Conservation (phyloP, 2,888 invertebrate species). For the Minunthozetes semirufus region DNA sequence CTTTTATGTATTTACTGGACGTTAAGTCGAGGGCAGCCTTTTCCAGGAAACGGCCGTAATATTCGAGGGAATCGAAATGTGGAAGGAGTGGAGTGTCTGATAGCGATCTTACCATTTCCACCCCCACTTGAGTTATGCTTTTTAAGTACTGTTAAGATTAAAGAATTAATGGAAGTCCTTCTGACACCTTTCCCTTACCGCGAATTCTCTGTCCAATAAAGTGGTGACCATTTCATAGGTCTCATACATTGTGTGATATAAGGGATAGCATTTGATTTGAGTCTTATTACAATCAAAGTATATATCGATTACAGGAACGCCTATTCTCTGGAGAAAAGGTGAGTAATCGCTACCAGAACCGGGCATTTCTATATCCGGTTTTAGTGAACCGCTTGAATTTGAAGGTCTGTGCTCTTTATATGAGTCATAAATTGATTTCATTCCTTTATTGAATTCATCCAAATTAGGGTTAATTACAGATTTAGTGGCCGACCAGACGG, state of each 20-base stretch:
- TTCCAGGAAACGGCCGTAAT: neutral
- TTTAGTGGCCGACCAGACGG: slow-evolving; percentile 44
- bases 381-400: neutral
- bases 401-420: neutral
- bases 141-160: slow-evolving; percentile 45
- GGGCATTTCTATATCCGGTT: slow-evolving; percentile 43
- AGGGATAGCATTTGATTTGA: slow-evolving; percentile 29
- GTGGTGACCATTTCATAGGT: slow-evolving; percentile 47
- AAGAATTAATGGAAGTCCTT: slow-evolving; percentile 41
- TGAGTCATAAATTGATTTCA: neutral
- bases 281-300: neutral
- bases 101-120: slow-evolving; percentile 48
- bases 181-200: slow-evolving; percentile 44
- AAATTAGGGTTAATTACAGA: slow-evolving; percentile 30
- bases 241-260: slow-evolving; percentile 48
- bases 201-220: slow-evolving; percentile 48
- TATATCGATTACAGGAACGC: slow-evolving; percentile 47
- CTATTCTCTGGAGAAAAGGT: slow-evolving; percentile 48
- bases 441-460: neutral
- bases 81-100: slow-evolving; percentile 49
- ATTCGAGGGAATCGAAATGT: slow-evolving; percentile 40
- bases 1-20: neutral
- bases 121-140: slow-evolving; percentile 46
- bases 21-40: neutral
- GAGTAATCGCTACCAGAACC: slow-evolving; percentile 49